Conservation (phyloP, 2,888 invertebrate genomes). For the Clusia tigrina region DNA sequence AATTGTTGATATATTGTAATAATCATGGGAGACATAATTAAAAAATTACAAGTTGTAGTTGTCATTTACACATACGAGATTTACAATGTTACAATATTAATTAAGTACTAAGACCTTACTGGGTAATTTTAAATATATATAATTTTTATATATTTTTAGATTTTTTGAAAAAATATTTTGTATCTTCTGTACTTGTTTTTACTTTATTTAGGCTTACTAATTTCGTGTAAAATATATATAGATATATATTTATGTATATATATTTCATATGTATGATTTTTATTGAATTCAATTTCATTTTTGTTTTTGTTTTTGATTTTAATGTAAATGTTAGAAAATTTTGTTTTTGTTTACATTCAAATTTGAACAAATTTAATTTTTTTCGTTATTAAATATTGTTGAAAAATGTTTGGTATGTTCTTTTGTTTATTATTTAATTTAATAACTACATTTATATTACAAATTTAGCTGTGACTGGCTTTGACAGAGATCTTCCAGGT, state of each 20-base stretch:
- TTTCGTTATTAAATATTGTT: constrained; percentile 23
- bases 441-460: constrained; percentile 31
- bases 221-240: constrained; percentile 53
- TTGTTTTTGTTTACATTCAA: constrained; percentile 8
- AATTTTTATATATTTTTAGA: constrained; percentile 18
- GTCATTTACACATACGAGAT: neutral
- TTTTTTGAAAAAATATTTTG: constrained; percentile 53
- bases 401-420: constrained; percentile 30
- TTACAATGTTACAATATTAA: too few species aligned
- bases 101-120: neutral
- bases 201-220: constrained; percentile 31
- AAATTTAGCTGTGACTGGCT: neutral
- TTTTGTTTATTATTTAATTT: too few species aligned
- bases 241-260: constrained; percentile 21
- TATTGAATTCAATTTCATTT: too few species aligned
- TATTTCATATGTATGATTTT: constrained; percentile 26
- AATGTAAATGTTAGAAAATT: constrained; percentile 12
- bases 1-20: neutral
- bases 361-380: neutral
- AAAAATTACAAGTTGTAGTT: too few species aligned
- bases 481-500: neutral
- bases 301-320: too few species aligned
- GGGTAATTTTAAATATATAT: neutral
- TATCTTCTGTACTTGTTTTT: constrained; percentile 27
- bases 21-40: neutral